Percentiles rank a stretch among this genome's conserved stretches.
These are phyloP conservation scores for Pollenia angustigena DNA, from an alignment of 2,888 invertebrate species.

Conservation along the genomic window DNA sequence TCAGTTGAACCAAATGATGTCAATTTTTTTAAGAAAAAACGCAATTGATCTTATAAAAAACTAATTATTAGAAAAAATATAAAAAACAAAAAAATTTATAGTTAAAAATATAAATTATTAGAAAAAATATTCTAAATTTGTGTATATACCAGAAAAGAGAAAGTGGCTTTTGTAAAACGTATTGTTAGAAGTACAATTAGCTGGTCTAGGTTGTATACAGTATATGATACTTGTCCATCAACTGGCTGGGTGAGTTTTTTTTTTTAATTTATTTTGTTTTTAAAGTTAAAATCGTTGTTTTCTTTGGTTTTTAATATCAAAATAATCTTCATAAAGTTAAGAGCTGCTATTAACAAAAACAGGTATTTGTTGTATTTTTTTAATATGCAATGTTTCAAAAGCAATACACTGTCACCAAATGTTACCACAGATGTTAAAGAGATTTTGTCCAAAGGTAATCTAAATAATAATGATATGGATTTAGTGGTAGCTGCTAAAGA, in stretches of 20 bases:
- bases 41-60: constrained; percentile 22
- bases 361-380: neutral
- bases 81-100: neutral
- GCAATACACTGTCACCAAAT: constrained; percentile 33
- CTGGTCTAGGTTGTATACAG: constrained; percentile 48
- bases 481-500: neutral
- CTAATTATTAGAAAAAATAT: constrained; percentile 2
- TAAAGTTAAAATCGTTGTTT: neutral
- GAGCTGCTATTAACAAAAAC: constrained; percentile 18
- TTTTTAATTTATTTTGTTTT: neutral
- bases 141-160: constrained; percentile 40
- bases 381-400: constrained; percentile 61
- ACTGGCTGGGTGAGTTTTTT: constrained; percentile 59
- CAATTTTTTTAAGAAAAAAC: constrained; percentile 44
- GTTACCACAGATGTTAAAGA: constrained; percentile 6
- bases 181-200: constrained; percentile 42
- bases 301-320: neutral
- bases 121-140: constrained; percentile 1
- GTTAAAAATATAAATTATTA: constrained; percentile 1
- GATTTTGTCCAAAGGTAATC: constrained; percentile 19
- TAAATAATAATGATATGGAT: constrained; percentile 29
- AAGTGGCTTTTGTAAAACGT: constrained; percentile 63
- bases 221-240: constrained; percentile 28
- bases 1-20: constrained; percentile 52
- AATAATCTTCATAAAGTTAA: neutral